These are phyloP conservation scores for Pomacea canaliculata DNA, from an alignment of 2,888 invertebrate species.

Conservation along the genomic window DNA sequence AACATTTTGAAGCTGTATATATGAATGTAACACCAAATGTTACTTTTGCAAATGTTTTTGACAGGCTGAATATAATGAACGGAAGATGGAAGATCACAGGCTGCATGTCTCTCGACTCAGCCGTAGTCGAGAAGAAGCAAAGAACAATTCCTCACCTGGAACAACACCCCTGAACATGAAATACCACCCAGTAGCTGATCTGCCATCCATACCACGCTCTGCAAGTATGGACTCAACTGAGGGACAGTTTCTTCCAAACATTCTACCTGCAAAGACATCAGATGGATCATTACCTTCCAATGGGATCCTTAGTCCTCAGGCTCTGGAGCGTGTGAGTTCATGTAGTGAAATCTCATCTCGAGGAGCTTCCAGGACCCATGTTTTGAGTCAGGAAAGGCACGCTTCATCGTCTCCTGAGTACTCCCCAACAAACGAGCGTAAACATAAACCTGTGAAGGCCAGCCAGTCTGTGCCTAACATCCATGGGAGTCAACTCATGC, in stretches of 20 bases:
- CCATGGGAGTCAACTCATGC: slow-evolving; percentile 13
- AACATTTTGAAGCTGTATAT: too few relatives aligned
- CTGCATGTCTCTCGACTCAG: not conserved
- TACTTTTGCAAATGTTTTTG: not conserved
- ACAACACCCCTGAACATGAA: slow-evolving; percentile 25
- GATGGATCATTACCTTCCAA: slow-evolving; percentile 3
- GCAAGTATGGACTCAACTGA: slow-evolving; percentile 41
- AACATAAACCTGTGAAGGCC: slow-evolving; percentile 31
- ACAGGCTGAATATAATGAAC: slow-evolving; percentile 30
- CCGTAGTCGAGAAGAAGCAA: slow-evolving; percentile 28
- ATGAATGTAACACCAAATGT: too few relatives aligned
- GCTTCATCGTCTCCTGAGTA: slow-evolving; percentile 20
- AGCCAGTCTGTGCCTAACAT: slow-evolving; percentile 35
- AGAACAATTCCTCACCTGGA: slow-evolving; percentile 20
- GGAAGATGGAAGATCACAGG: slow-evolving; percentile 15
- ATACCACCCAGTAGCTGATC: not conserved
- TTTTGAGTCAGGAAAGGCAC: not conserved
- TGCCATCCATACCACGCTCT: slow-evolving; percentile 22
- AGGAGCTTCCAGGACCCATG: not conserved
- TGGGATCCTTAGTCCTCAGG: not conserved
- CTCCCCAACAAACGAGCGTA: slow-evolving; percentile 24
- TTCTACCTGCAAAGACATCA: not conserved
- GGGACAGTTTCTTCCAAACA: slow-evolving; percentile 38
- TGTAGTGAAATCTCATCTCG: not conserved
- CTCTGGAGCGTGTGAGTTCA: not conserved